A percentile compares a stretch with the other conserved stretches of the same genome.
Evolutionary conservation across 2,113 vertebrate species (phyloP).

Genomic region (Poeciliopsis prolifica): DNA sequence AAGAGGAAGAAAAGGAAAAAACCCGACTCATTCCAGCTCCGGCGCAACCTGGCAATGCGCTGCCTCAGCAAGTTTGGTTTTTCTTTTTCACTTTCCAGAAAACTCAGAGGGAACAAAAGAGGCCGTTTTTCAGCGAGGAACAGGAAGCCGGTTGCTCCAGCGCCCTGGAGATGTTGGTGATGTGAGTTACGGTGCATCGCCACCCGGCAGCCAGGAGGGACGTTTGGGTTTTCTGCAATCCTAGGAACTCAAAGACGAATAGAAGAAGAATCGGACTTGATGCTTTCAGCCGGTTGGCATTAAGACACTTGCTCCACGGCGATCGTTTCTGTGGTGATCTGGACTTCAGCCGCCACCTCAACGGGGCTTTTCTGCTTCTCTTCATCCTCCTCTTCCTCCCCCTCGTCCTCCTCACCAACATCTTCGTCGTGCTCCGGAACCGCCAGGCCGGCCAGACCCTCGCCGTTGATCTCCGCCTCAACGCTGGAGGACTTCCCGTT

Average conservation of each 20-base stretch:
- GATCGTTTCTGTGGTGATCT: constrained; percentile 48
- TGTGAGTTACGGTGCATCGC: constrained; percentile 34
- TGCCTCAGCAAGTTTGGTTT: constrained; percentile 34
- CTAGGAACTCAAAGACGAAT: constrained; percentile 11
- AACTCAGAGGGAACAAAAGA: constrained; percentile 62
- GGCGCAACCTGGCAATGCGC: constrained; percentile 63
- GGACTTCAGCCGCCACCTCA: constrained; percentile 42
- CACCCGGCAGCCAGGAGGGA: constrained; percentile 7
- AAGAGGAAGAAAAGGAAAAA: not conserved
- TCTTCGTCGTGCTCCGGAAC: constrained; percentile 64
- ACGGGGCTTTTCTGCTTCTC: constrained; percentile 49
- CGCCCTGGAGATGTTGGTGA: constrained; percentile 53
- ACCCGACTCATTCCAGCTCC: constrained; percentile 54
- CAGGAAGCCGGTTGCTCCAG: constrained; percentile 51
- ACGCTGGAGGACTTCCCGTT: constrained; percentile 70
- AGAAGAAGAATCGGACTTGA: constrained; percentile 12
- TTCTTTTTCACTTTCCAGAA: constrained; percentile 9
- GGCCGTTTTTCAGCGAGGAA: constrained; percentile 45
- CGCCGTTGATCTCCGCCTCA: constrained; percentile 60
- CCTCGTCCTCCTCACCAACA: constrained; percentile 48
- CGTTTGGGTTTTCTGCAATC: constrained; percentile 2
- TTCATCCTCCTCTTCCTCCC: constrained; percentile 46
- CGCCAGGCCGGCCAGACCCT: constrained; percentile 56
- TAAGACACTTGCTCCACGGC: constrained; percentile 74
- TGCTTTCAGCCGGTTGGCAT: constrained; percentile 28